Conservation (phyloP, 2,113 vertebrate species). For the Vireo altiloquus region DNA sequence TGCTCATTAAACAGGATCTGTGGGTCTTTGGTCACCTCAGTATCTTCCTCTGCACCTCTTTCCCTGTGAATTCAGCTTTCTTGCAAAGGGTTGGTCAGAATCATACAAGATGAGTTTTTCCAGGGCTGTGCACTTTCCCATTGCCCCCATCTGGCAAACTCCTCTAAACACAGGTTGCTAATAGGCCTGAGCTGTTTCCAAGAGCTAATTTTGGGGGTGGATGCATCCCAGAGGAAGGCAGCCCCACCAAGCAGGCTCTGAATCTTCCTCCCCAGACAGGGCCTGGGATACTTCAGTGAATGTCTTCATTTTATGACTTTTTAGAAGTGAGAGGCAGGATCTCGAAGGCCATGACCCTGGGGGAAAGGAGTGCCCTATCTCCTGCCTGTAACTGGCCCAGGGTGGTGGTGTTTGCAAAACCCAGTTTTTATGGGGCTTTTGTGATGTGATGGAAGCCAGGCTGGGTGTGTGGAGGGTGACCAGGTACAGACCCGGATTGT, state of each 20-base stretch:
- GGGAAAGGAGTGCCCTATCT: slow-evolving; percentile 25
- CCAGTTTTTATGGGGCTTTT: slow-evolving; percentile 51
- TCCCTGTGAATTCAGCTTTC: background rate
- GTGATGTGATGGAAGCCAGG: background rate
- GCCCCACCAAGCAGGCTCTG: background rate
- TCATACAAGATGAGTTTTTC: background rate
- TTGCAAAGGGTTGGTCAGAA: background rate
- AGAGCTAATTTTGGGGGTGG: background rate
- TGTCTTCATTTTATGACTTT: slow-evolving; percentile 21
- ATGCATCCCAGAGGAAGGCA: background rate
- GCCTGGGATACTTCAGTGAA: background rate
- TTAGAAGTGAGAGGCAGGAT: slow-evolving; percentile 17
- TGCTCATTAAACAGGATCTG: background rate
- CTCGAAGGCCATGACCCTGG: slow-evolving; percentile 5
- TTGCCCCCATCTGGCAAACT: background rate
- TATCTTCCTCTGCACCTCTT: background rate
- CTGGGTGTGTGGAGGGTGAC: background rate
- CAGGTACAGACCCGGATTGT: background rate
- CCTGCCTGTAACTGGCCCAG: background rate
- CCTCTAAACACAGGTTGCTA: background rate
- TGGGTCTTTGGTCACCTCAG: background rate
- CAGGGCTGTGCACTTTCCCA: background rate
- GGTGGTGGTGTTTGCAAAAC: slow-evolving; percentile 32
- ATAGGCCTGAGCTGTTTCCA: background rate
- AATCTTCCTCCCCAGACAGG: background rate